Conservation (phyloP, 2,797 vertebrate genomes). For the Esox lucius region DNA sequence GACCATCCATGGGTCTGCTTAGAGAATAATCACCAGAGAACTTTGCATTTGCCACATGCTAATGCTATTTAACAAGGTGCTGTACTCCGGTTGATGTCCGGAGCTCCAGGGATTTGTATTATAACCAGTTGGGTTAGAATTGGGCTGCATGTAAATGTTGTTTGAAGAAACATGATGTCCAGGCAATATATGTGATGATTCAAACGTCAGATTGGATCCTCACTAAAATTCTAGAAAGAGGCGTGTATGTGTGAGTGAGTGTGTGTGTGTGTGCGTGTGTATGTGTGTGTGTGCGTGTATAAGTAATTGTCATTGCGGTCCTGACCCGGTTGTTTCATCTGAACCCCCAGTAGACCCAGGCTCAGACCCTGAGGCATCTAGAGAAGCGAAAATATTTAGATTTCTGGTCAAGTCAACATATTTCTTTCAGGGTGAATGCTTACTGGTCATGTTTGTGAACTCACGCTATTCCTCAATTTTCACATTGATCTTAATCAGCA, state of each 20-base stretch:
- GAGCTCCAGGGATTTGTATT: slow-evolving; percentile 25
- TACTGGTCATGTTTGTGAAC: neutral
- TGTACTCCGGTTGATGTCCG: slow-evolving; percentile 1
- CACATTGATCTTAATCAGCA: neutral
- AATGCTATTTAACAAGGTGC: neutral
- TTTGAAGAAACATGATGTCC: neutral
- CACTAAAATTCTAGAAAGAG: neutral
- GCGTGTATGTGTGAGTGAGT: too few relatives aligned
- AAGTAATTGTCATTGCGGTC: neutral
- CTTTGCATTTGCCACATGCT: slow-evolving; percentile 27
- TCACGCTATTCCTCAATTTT: neutral
- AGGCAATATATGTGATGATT: neutral
- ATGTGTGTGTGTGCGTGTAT: neutral
- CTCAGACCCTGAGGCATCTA: neutral
- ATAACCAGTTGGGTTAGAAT: neutral
- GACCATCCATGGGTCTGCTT: slow-evolving; percentile 16
- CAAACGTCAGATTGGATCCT: neutral
- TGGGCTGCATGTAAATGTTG: neutral
- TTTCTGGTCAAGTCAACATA: neutral
- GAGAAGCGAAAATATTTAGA: neutral
- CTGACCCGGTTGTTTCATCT: neutral
- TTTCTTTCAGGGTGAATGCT: neutral
- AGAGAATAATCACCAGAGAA: slow-evolving; percentile 12
- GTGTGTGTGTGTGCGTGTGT: too few relatives aligned
- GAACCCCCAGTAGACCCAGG: too few relatives aligned